Evolutionary conservation across 2,888 invertebrate genomes (phyloP).

Genomic region (Tetranychus piercei): DNA sequence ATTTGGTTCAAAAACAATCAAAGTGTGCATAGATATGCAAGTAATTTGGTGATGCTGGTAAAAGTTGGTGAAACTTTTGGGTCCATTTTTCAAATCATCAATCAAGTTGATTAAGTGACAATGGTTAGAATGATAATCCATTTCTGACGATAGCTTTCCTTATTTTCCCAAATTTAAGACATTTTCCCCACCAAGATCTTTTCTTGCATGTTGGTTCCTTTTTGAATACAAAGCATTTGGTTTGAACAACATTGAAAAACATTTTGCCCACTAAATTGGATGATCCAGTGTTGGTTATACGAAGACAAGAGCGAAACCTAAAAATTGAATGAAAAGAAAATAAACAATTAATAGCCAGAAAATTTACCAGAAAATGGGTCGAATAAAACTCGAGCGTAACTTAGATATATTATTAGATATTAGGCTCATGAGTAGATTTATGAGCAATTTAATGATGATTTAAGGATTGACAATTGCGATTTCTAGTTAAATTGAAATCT

Average conservation of each 20-base stretch:
- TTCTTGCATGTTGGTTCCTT: slow-evolving; percentile 54
- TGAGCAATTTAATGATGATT: not conserved
- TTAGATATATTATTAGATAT: too few relatives aligned
- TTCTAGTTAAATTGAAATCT: not conserved
- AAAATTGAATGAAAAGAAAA: slow-evolving; percentile 29
- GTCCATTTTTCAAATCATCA: not conserved
- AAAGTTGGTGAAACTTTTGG: too few relatives aligned
- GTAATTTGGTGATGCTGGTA: too few relatives aligned
- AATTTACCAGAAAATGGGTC: not conserved
- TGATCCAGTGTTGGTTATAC: slow-evolving; percentile 63
- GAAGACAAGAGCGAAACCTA: slow-evolving; percentile 81
- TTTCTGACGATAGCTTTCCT: slow-evolving; percentile 17
- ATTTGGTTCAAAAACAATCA: too few relatives aligned
- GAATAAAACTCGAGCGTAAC: too few relatives aligned
- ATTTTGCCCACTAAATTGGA: slow-evolving; percentile 75
- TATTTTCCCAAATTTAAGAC: slow-evolving; percentile 32
- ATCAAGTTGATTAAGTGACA: not conserved
- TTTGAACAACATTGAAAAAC: slow-evolving; percentile 87
- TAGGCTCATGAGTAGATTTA: too few relatives aligned
- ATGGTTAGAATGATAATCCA: slow-evolving; percentile 15
- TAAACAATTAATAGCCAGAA: not conserved
- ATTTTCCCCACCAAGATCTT: slow-evolving; percentile 63
- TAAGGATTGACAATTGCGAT: not conserved
- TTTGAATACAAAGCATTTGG: slow-evolving; percentile 72
- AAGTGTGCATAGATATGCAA: too few relatives aligned